Evolutionary conservation across 1,140 invertebrate genomes (phyloP).

Genomic region (Homarus americanus): DNA sequence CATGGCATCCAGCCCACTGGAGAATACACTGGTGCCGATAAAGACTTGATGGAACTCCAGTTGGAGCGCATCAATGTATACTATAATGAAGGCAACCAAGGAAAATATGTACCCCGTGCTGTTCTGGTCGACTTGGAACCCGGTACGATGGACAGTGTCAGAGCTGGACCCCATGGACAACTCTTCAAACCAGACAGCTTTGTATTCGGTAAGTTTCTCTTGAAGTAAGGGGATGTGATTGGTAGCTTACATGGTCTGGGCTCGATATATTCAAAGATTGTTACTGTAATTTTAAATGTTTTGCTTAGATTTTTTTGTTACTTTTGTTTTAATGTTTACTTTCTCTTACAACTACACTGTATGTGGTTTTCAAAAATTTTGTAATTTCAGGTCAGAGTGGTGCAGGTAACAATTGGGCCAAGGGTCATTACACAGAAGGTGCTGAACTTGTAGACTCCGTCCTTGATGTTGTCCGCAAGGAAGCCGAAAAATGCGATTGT

Average conservation of each 20-base stretch:
- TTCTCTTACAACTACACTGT: background rate
- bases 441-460: slow-evolving; percentile 62
- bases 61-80: slow-evolving; percentile 64
- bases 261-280: background rate
- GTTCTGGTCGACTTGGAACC: slow-evolving; percentile 63
- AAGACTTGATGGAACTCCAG: slow-evolving; percentile 70
- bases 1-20: slow-evolving; percentile 69
- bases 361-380: background rate
- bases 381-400: slow-evolving; percentile 59
- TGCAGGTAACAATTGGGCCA: slow-evolving; percentile 68
- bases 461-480: slow-evolving; percentile 63
- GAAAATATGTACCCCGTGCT: slow-evolving; percentile 64
- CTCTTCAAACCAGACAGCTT: slow-evolving; percentile 70
- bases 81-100: slow-evolving; percentile 68
- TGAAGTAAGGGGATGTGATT: background rate
- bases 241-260: background rate
- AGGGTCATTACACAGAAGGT: slow-evolving; percentile 68
- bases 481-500: slow-evolving; percentile 69
- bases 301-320: background rate
- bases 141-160: slow-evolving; percentile 66
- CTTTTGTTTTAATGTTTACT: background rate
- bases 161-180: slow-evolving; percentile 58
- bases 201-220: slow-evolving; percentile 47
- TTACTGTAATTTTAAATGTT: background rate
- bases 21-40: slow-evolving; percentile 62